phyloP scores from a whole-genome alignment of 2,113 vertebrate genomes.

The Progne subis region DNA sequence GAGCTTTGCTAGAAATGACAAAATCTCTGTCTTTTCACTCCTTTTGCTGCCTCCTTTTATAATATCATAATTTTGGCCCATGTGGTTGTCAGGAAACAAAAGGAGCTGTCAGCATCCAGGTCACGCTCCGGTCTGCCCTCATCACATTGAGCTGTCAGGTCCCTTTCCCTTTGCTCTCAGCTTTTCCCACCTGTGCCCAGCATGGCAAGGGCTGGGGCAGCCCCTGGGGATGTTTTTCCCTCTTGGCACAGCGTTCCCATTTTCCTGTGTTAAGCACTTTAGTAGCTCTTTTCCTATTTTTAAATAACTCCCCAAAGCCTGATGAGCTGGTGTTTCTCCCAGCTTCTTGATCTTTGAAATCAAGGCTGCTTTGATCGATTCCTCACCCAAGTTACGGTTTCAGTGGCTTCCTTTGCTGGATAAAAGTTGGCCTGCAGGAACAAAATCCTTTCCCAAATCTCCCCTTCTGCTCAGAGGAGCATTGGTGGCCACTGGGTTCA shows the following conservation, averaged over 20 bases:
- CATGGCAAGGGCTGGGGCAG: rapidly evolving
- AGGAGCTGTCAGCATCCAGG: background rate
- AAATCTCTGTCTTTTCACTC: background rate
- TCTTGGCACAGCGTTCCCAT: rapidly evolving
- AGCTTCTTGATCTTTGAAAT: background rate
- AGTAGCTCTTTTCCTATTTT: background rate
- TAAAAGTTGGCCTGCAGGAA: background rate
- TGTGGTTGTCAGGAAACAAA: background rate
- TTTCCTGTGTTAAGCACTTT: background rate
- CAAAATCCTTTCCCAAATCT: background rate
- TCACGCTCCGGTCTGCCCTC: background rate
- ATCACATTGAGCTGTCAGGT: rapidly evolving
- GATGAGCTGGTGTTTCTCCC: background rate
- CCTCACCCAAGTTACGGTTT: background rate
- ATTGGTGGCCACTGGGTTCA: background rate
- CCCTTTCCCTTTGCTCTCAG: background rate
- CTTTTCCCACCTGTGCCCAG: rapidly evolving
- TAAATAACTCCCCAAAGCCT: background rate
- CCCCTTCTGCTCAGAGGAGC: background rate
- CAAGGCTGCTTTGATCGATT: background rate
- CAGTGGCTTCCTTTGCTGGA: background rate
- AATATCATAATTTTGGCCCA: background rate
- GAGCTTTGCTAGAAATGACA: background rate
- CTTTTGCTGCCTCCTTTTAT: background rate
- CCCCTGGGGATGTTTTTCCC: background rate